Base-by-base conservation (phyloP, 2,888 invertebrate genomes). In the Hartigia nigra region DNA sequence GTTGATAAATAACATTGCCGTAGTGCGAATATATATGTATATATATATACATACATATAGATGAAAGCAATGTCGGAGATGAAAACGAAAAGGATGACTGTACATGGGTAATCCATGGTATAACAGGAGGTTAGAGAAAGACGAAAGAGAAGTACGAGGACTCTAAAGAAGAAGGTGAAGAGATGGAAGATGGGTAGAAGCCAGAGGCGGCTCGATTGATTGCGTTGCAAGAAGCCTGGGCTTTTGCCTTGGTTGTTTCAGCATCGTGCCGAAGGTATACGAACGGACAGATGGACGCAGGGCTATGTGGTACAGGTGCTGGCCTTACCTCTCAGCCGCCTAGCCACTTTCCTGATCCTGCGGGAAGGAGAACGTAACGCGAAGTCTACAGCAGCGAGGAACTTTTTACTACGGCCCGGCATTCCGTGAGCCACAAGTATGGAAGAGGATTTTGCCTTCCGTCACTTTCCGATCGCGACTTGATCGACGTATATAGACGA, bases 121-220 rank as follows among this genome's bases (percentile, higher is more conserved):
- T 23, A 23, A 23, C 5, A 9, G 55, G 31, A 4, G 12, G 72
- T 72, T 0, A 72, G 72, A 72, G 72, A 3, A 11, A 2, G 75
- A 72, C 75, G 74, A 72, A 31, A 75, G 39, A 31, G 77, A 74
- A 78, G 76, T 78, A 78, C 37, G 76, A 78, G 80, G 80, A 55
- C 23, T 55, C 5, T 23, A 23, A 55, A 55, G 55, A 55, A 55
- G 55, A 23, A 76, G 75, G 76, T 35, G 70, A 76, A 34, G 75
- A 31, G 72, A 39, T 76, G n/a, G 37, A 76, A 72, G 70, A 35
- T 2, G 55, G 55, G 23, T 5, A 55, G 55, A 81, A 81, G 77
- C 80, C 83, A 77, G 81, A 83, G 86, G 86, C 88, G 88, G 88
- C 85, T 84, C 89, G 87, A 90, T 90, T 90, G 90, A 90, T 90